A percentile compares a stretch with the other conserved stretches of the same genome.
Evolutionary conservation across 2,113 vertebrate genomes (phyloP).

Genomic region (Colinus virginianus): DNA sequence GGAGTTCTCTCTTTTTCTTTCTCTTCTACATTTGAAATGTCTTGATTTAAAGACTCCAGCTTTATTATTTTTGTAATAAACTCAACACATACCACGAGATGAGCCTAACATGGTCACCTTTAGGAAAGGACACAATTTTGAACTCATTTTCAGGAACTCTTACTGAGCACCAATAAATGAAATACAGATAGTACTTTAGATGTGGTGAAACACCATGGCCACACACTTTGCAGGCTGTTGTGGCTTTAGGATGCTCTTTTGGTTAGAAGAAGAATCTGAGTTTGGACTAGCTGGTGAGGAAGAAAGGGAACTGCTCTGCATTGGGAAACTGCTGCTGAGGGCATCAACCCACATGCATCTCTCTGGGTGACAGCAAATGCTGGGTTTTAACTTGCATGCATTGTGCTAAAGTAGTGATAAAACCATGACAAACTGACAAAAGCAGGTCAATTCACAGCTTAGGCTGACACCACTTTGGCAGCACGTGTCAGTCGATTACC

Average conservation of each 20-base stretch:
- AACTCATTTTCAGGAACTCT: background rate
- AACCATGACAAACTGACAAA: constrained; percentile 57
- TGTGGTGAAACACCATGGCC: background rate
- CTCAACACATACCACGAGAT: background rate
- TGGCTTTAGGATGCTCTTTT: background rate
- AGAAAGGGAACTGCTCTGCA: background rate
- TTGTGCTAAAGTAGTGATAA: constrained; percentile 57
- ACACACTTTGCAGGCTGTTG: background rate
- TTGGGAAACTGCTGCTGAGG: background rate
- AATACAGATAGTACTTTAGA: background rate
- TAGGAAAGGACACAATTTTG: background rate
- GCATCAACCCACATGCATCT: background rate
- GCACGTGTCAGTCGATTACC: constrained; percentile 32
- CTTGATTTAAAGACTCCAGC: constrained; percentile 5
- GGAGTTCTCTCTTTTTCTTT: background rate
- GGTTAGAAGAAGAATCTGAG: background rate
- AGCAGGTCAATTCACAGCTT: constrained; percentile 64
- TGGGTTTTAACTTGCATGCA: background rate
- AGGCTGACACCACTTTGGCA: constrained; percentile 50
- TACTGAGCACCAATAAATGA: background rate
- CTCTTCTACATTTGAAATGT: background rate
- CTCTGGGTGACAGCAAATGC: background rate
- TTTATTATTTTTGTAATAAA: constrained; percentile 8
- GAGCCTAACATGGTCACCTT: background rate
- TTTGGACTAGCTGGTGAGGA: background rate